A percentile compares a stretch with the other conserved stretches of the same genome.
Evolutionary conservation across 2,797 vertebrate species (phyloP).

Genomic region (Parauchenoglanis ngamensis): DNA sequence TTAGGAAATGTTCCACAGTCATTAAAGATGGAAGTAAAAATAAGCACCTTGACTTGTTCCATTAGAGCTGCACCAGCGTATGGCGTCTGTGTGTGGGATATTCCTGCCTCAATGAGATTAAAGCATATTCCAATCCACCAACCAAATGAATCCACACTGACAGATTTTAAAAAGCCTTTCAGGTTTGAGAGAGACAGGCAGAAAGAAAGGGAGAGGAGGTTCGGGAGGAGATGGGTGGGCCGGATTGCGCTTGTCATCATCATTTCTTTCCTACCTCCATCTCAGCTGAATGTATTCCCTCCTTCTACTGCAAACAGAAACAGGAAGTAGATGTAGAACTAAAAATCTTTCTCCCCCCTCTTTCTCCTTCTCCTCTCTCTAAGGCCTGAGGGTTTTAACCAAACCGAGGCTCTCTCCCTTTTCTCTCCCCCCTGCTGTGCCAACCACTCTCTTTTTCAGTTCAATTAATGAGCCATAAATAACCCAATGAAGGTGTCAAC

Average conservation of each 20-base stretch:
- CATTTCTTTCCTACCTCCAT: conserved; percentile 55
- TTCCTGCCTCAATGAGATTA: conserved; percentile 57
- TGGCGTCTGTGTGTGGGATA: conserved; percentile 36
- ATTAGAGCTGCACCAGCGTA: conserved; percentile 39
- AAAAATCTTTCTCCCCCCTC: conserved; percentile 24
- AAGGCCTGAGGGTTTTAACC: conserved; percentile 71
- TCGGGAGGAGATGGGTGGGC: conserved; percentile 48
- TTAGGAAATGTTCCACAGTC: conserved; percentile 20
- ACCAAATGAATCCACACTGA: conserved; percentile 57
- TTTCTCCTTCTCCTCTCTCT: conserved; percentile 44
- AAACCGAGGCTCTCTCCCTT: conserved; percentile 70
- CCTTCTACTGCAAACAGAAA: conserved; percentile 46
- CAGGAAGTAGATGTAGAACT: conserved; percentile 57
- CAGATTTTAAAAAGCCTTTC: conserved; percentile 57
- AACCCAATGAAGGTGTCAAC: conserved; percentile 99
- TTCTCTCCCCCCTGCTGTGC: conserved; percentile 78
- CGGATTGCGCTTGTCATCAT: conserved; percentile 63
- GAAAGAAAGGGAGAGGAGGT: conserved; percentile 42
- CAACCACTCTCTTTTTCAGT: conserved; percentile 90
- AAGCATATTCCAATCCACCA: conserved; percentile 51
- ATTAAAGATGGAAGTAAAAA: conserved; percentile 49
- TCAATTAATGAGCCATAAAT: conserved; percentile 99
- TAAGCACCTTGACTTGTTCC: conserved; percentile 49
- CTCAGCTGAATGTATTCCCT: conserved; percentile 55
- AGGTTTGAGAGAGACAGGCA: conserved; percentile 49